Evolutionary conservation across 2,113 vertebrate species (phyloP), one percentile per base, ranked within the genome.

Genomic region (Cyprinodon brontotheroides): DNA sequence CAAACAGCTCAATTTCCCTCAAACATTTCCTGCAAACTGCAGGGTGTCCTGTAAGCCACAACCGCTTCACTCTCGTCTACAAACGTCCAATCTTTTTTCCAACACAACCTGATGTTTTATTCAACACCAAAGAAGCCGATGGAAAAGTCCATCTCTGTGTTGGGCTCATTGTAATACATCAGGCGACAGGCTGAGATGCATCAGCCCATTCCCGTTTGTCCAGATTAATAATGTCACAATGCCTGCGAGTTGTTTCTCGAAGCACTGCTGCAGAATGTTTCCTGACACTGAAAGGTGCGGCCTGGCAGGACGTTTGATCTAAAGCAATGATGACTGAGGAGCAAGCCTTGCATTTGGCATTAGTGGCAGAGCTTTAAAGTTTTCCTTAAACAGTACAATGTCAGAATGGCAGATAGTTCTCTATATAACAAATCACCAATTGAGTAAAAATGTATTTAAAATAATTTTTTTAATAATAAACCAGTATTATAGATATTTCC

Each of bases 131-230:
- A 81, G 70, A 84, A 69, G 72, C 79, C 86, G 70, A 66, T 76
- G 82, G 78, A 83, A 87, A 88, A 87, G 84, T 86, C 81, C 82
- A 84, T 87, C 74, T 87, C 86, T 76, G 86, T 85, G 77, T 75
- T 80, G 64, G 15, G 68, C 75, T 89, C 78, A 50, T 79, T 88
- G 70, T 73, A 77, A 89, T 89, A 83, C 85, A 86, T 87, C 68
- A 91, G 70, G 67, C 82, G 70, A 75, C 77, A 63, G 63, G 63
- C 85, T 37, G 80, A 78, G 60, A 88, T 22, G 81, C 70, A 89
- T 85, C 45, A 81, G 79, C 62, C 39, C 15, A 8, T 78, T 80
- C 88, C 82, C 78, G 70, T 62, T 68, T 82, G 89, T 91, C 84
- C 37, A 13, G 86, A 91, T 90, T 88, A 84, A 91, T 91, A 88